Evolutionary conservation across 1,140 invertebrate genomes (phyloP).

Genomic region (Stenopsyche tienmushanensis): DNA sequence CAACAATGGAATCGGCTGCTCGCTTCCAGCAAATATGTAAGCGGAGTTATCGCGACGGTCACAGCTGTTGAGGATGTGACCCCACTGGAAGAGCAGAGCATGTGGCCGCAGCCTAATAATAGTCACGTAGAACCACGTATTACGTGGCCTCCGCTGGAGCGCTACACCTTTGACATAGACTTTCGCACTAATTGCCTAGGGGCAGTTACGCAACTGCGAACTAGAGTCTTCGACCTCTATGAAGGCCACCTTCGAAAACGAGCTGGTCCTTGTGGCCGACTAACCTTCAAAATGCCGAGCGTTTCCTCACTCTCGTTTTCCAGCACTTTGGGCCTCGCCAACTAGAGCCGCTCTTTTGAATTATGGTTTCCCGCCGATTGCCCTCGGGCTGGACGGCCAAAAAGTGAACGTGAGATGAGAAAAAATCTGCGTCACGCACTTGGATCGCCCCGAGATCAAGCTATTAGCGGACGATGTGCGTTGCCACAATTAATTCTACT

Average conservation of each 20-base stretch:
- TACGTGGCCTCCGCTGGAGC: too few relatives aligned
- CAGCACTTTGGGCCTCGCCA: not conserved
- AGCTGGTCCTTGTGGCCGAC: conserved; percentile 2
- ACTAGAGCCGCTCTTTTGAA: conserved; percentile 3
- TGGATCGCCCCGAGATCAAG: conserved; percentile 3
- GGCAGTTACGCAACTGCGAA: not conserved
- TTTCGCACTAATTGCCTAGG: not conserved
- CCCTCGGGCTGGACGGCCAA: not conserved
- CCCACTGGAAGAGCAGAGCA: too few relatives aligned
- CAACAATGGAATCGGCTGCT: too few relatives aligned
- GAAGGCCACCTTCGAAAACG: not conserved
- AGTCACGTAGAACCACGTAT: too few relatives aligned
- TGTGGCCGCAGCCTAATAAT: too few relatives aligned
- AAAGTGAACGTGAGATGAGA: conserved; percentile 12
- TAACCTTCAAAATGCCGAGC: not conserved
- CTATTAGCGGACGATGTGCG: not conserved
- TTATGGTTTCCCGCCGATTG: conserved; percentile 2
- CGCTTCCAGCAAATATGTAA: too few relatives aligned
- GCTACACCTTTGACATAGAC: too few relatives aligned
- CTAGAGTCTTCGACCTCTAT: not conserved
- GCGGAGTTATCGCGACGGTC: too few relatives aligned
- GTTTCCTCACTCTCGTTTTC: conserved; percentile 23
- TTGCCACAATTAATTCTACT: too few relatives aligned
- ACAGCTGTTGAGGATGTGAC: too few relatives aligned
- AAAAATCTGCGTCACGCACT: conserved; percentile 26